Percentiles rank a stretch among this genome's conserved stretches.
Evolutionary conservation across 2,113 vertebrate species (phyloP).

Genomic region (Peromyscus polionotus): DNA sequence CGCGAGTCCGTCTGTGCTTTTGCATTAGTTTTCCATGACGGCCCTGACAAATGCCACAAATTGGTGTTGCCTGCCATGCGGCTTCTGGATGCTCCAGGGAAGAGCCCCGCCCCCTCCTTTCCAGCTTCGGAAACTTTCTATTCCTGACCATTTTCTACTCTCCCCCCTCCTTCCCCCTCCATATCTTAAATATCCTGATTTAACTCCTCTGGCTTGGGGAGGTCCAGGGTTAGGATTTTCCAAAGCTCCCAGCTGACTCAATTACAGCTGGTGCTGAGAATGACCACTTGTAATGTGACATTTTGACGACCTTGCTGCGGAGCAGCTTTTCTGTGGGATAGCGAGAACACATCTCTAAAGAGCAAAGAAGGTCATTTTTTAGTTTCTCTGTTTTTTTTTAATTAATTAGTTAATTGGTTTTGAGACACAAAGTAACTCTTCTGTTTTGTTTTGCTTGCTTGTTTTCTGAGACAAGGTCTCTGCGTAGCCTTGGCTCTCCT

Average conservation of each 20-base stretch:
- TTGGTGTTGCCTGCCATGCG: not conserved
- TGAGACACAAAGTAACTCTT: not conserved
- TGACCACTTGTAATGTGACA: not conserved
- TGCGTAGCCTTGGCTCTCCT: not conserved
- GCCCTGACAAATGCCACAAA: not conserved
- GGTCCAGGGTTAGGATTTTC: not conserved
- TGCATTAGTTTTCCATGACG: not conserved
- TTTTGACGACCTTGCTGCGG: not conserved
- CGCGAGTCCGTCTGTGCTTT: not conserved
- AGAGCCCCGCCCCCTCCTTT: rapidly evolving
- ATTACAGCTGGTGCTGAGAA: not conserved
- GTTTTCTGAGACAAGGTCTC: not conserved
- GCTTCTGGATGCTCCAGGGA: not conserved
- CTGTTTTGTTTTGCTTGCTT: not conserved
- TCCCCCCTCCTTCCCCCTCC: not conserved
- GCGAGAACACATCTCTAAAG: not conserved
- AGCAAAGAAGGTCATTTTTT: constrained; percentile 10
- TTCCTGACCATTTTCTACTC: not conserved
- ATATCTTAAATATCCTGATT: not conserved
- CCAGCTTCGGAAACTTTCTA: not conserved
- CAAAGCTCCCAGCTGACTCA: not conserved
- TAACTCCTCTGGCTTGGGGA: not conserved
- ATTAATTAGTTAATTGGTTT: not conserved
- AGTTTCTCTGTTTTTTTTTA: constrained; percentile 24
- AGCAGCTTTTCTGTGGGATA: not conserved